These are phyloP conservation scores for Poliocrania exsul DNA, from an alignment of 2,797 vertebrate genomes.

Conservation along the genomic window DNA sequence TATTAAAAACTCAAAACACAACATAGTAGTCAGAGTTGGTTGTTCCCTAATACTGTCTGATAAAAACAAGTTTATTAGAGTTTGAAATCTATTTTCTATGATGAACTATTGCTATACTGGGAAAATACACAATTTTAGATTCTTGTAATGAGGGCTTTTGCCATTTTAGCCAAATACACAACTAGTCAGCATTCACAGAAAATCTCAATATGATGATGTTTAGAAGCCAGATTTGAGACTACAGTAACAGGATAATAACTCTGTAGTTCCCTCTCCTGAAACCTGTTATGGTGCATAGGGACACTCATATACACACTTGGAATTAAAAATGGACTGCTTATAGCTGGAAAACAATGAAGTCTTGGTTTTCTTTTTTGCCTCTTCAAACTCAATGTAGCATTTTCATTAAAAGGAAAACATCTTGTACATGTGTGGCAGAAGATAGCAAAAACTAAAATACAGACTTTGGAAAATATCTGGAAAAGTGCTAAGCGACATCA, in stretches of 20 bases:
- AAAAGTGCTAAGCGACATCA: neutral
- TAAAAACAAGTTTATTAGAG: neutral
- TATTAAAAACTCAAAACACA: neutral
- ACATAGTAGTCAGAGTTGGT: neutral
- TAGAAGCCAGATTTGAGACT: neutral
- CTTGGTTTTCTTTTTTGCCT: neutral
- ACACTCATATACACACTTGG: fast-evolving
- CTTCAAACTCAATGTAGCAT: neutral
- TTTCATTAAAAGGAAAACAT: neutral
- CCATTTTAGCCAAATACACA: neutral
- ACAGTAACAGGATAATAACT: neutral
- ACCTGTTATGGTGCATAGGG: neutral
- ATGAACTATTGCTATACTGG: neutral
- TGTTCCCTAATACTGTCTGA: neutral
- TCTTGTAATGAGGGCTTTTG: neutral
- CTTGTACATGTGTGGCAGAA: neutral
- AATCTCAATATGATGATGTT: neutral
- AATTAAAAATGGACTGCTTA: neutral
- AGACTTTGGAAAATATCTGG: neutral
- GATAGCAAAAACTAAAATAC: neutral
- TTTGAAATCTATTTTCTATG: neutral
- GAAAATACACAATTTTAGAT: neutral
- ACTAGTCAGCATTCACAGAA: neutral
- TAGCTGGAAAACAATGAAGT: neutral
- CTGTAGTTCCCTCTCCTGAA: neutral